Base-by-base conservation (phyloP, 1,140 invertebrate species). In the Drosophila orosa region DNA sequence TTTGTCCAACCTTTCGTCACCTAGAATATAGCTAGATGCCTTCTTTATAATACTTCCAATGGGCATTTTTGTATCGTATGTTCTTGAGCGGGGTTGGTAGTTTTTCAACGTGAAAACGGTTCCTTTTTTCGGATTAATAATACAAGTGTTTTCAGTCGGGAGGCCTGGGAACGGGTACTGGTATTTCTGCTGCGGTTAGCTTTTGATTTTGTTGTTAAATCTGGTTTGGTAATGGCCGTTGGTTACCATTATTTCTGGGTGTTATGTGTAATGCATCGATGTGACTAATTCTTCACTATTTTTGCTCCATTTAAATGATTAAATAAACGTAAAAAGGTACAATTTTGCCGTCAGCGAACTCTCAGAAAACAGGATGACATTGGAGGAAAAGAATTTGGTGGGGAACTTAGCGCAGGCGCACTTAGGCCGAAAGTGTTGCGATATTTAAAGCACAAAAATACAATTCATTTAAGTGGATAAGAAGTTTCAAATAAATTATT, bases 1-100 rank as follows among this genome's bases (percentile, higher is more conserved):
- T 66, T 93, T 94, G n/a, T 94, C 93, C 65, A 94, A 93, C 76
- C 94, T 94, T 45, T 93, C 93, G 3, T 94, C 93, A n/a, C 96
- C 95, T 19, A 96, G 93, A 74, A 97, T 96, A 69, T 95, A 96
- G 80, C 94, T 96, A 47, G 96, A 96, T 25, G 96, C 96, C 69
- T 95, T 94, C 77, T 94, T 95, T 19, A 97, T 93, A 42, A 97
- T 94, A 80, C 94, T 95, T 37, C 95, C 94, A 59, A 97, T 93
- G 61, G 96, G 95, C 96, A 97, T 97, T 78, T 76, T 91, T 66
- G 27, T 75, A 24, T 10, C 8, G 9, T 24, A 31, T 37, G 47
- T 79, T 50, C 13, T 42, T 58, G 61, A 24, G 29, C 29, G 45
- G 59, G 59, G 15, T 5, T 39, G 13, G 19, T 19, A 7, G 9